Evolutionary conservation across 2,113 vertebrate species (phyloP), one percentile per base, ranked within the genome.

Genomic region (Leucosticte australis): DNA sequence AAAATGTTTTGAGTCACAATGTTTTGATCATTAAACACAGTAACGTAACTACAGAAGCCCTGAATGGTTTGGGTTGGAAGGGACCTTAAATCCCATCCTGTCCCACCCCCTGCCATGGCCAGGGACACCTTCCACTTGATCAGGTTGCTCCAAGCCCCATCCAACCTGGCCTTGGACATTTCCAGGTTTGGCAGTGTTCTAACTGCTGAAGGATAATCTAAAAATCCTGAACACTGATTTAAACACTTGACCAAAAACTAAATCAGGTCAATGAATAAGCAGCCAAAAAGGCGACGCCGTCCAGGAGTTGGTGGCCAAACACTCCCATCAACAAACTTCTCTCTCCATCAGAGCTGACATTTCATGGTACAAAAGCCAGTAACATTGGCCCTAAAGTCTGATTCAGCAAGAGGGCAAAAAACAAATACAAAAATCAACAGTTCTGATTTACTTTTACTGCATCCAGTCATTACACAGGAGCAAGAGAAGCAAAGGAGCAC

Each of bases 401-500:
- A 73, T 52, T 81, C 53, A 64, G 88, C 71, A 69, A 90, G 35
- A 31, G 24, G 24, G 15, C 13, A 63, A 4, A 27, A 86, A 50
- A 16, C 35, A 90, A 86, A 44, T 1, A 60, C 12, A 31, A 24
- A 65, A 80, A 75, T 8, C 35, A 64, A 42, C 39, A 67, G 35
- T 2, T 53, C 35, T 28, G 12, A 42, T 33, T 79, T 31, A 41
- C 19, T 55, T 68, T 57, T 30, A 31, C 55, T 75, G 28, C 7
- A 33, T 8, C 14, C 20, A 46, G 57, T 13, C 65, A 28, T 14
- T n/a, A 60, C n/a, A 23, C 7, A 47, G 81, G 35, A 35, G 56
- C n/a, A 50, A 57, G 42, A 55, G 62, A 41, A 63, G 27, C 21
- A 27, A 65, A 70, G 41, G 23, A 35, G 42, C 89, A 99, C 99